phyloP scores from a whole-genome alignment of 2,113 vertebrate species.

The Propithecus coquereli region DNA sequence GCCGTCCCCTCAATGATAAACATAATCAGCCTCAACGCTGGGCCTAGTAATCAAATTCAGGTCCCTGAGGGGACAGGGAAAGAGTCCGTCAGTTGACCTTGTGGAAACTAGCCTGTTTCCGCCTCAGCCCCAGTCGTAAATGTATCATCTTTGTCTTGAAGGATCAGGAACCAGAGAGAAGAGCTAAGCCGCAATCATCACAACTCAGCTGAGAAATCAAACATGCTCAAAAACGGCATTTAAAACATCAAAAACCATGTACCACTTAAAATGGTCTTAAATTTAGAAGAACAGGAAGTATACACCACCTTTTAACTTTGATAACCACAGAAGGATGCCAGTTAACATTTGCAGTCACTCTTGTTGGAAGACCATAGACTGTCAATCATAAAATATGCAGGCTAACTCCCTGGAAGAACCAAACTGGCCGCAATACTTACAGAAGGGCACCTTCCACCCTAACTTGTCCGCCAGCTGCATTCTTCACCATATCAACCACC shows the following conservation, averaged over 20 bases:
- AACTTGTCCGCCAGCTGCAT: background rate
- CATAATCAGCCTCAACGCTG: background rate
- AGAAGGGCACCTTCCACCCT: background rate
- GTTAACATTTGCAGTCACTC: background rate
- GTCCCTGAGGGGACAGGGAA: background rate
- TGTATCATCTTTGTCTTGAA: background rate
- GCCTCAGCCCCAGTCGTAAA: background rate
- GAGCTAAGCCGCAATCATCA: background rate
- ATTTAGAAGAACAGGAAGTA: background rate
- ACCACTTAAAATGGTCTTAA: background rate
- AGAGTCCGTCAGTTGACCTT: background rate
- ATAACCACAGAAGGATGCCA: background rate
- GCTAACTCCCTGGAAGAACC: background rate
- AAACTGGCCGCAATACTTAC: background rate
- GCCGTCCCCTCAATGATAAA: too few species aligned
- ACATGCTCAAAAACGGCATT: background rate
- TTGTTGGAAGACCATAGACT: background rate
- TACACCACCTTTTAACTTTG: background rate
- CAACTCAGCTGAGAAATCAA: background rate
- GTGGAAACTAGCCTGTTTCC: background rate
- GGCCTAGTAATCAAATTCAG: background rate
- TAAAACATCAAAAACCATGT: background rate
- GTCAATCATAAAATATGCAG: rapidly evolving
- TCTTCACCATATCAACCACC: background rate
- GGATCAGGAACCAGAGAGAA: background rate